Percentiles rank a stretch among this genome's conserved stretches.
phyloP scores from a whole-genome alignment of 1,140 invertebrate genomes.

The Brachionus calyciflorus region DNA sequence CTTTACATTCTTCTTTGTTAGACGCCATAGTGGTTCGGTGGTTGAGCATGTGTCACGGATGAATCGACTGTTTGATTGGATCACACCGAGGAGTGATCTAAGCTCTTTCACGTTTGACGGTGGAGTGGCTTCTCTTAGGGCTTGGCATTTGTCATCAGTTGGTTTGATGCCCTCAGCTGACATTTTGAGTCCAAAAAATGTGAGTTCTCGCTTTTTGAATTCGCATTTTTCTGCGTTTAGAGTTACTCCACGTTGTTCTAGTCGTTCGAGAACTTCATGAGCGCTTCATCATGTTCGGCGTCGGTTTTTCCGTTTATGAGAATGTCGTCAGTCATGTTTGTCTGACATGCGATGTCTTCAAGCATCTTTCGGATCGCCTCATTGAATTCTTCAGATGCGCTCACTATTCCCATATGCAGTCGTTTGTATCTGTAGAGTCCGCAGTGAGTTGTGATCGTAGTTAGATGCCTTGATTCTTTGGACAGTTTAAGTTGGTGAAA shows the following conservation, averaged over 20 bases:
- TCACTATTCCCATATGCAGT: neutral
- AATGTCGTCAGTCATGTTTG: neutral
- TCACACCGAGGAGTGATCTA: constrained; percentile 30
- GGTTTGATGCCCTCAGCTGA: constrained; percentile 46
- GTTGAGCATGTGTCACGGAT: neutral
- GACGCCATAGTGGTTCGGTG: constrained; percentile 48
- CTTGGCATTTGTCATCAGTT: constrained; percentile 46
- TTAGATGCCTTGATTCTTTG: constrained; percentile 51
- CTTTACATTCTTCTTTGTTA: constrained; percentile 51
- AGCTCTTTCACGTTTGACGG: constrained; percentile 45
- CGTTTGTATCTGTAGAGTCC: constrained; percentile 54
- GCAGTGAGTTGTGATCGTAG: constrained; percentile 61
- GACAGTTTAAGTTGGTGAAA: constrained; percentile 28
- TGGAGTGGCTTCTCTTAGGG: constrained; percentile 37
- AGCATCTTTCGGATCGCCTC: neutral
- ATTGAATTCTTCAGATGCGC: neutral
- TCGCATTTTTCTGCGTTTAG: too few species aligned
- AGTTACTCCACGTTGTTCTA: too few species aligned
- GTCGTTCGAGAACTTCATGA: too few species aligned
- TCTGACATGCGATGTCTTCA: neutral
- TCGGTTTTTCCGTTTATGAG: too few species aligned
- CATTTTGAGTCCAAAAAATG: constrained; percentile 56
- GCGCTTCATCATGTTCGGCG: too few species aligned
- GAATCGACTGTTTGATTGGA: neutral
- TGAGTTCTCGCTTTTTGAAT: constrained; percentile 1